Evolutionary conservation across 2,797 vertebrate genomes (phyloP).

Genomic region (Mycteria americana): DNA sequence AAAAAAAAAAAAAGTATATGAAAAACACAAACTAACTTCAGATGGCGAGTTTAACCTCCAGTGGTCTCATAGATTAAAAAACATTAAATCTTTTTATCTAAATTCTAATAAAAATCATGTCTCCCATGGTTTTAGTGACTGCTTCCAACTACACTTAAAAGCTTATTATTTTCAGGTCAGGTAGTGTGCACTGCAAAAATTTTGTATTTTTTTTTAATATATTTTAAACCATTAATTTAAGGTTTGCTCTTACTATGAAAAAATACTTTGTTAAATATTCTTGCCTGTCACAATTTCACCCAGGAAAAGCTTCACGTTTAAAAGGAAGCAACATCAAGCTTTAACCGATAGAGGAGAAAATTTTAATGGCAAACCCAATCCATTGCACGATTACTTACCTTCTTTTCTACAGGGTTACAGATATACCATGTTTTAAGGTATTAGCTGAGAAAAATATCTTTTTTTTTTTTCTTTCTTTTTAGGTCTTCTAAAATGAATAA

Average conservation of each 20-base stretch:
- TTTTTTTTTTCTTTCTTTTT: neutral
- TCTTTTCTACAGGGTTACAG: neutral
- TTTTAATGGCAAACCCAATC: neutral
- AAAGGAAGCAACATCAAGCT: neutral
- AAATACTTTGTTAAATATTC: neutral
- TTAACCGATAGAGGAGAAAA: neutral
- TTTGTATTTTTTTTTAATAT: neutral
- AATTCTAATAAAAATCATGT: conserved; percentile 76
- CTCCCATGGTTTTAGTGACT: conserved; percentile 63
- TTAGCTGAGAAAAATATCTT: neutral
- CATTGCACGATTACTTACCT: fast-evolving
- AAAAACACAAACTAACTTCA: conserved; percentile 77
- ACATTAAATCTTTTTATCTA: conserved; percentile 71
- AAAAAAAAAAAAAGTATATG: neutral
- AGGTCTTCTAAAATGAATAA: neutral
- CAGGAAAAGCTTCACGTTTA: conserved; percentile 5
- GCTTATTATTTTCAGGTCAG: conserved; percentile 53
- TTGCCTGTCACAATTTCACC: neutral
- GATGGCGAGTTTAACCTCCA: conserved; percentile 76
- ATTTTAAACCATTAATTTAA: conserved; percentile 12
- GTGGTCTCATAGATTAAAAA: conserved; percentile 56
- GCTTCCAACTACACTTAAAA: conserved; percentile 59
- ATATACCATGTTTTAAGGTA: neutral
- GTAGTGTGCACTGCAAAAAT: neutral
- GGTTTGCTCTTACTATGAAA: neutral